These are phyloP conservation scores for Metellina segmentata DNA, from an alignment of 2,888 invertebrate species.

Conservation along the genomic window DNA sequence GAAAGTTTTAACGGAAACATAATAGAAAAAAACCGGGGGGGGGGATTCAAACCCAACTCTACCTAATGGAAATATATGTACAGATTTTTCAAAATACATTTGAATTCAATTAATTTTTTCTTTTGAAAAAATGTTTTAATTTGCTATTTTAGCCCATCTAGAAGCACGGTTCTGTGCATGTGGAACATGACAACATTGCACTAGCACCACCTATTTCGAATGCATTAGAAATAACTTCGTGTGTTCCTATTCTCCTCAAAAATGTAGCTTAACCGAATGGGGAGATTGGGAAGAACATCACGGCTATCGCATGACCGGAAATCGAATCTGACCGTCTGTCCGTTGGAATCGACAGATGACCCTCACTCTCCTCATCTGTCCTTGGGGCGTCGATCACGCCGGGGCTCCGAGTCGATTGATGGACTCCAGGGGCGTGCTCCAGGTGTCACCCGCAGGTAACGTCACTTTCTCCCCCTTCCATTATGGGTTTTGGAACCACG, in stretches of 20 bases:
- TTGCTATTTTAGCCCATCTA: too few relatives aligned
- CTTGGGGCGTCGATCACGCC: conserved; percentile 32
- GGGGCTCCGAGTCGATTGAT: conserved; percentile 38
- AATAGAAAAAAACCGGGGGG: too few relatives aligned
- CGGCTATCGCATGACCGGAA: conserved; percentile 10
- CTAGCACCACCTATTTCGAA: background rate
- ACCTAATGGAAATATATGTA: too few relatives aligned
- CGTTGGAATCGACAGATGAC: conserved; percentile 48
- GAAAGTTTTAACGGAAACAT: too few relatives aligned
- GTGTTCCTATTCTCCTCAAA: background rate
- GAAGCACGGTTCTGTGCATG: too few relatives aligned
- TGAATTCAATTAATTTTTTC: too few relatives aligned
- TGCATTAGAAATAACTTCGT: background rate
- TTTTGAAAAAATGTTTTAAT: too few relatives aligned
- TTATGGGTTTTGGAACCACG: conserved; percentile 18
- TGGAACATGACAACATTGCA: background rate
- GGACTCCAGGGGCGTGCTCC: conserved; percentile 66
- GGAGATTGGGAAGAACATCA: background rate
- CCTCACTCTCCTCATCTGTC: background rate
- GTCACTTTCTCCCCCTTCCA: conserved; percentile 5
- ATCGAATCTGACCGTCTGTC: conserved; percentile 58
- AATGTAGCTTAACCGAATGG: background rate
- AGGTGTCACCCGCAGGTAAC: conserved; percentile 75
- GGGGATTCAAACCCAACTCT: too few relatives aligned
- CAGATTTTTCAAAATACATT: too few relatives aligned